Evolutionary conservation across 2,888 invertebrate species (phyloP).

Genomic region (Morpho deidamia): DNA sequence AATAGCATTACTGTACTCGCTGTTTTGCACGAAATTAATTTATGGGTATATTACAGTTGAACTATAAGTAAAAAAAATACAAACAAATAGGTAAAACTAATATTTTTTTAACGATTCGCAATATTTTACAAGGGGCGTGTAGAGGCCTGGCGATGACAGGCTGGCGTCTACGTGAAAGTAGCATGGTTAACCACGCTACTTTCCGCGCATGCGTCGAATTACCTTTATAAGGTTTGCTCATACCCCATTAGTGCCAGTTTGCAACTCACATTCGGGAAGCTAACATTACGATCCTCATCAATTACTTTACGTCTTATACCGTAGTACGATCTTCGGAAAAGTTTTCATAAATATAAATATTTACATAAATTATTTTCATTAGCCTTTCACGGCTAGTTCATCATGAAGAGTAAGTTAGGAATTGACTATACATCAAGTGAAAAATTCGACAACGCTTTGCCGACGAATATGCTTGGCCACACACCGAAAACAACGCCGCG

Average conservation of each 20-base stretch:
- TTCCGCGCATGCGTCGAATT: slow-evolving; percentile 52
- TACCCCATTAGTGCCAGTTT: slow-evolving; percentile 46
- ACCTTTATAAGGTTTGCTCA: slow-evolving; percentile 44
- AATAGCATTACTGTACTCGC: no score
- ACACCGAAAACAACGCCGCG: slow-evolving; percentile 41
- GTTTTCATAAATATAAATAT: slow-evolving; percentile 43
- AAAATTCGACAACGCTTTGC: slow-evolving; percentile 50
- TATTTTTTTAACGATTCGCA: no score
- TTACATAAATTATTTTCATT: slow-evolving; percentile 17
- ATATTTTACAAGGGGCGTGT: slow-evolving; percentile 6
- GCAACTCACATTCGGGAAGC: slow-evolving; percentile 42
- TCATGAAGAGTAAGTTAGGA: slow-evolving; percentile 63
- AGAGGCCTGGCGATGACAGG: slow-evolving; percentile 26
- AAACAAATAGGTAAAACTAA: no score
- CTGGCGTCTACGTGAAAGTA: slow-evolving; percentile 40
- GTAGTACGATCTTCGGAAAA: slow-evolving; percentile 46
- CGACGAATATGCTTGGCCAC: slow-evolving; percentile 44
- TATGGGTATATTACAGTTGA: no score
- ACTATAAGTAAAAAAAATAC: no score
- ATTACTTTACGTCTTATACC: slow-evolving; percentile 21
- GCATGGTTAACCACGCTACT: slow-evolving; percentile 32
- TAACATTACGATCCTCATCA: slow-evolving; percentile 31
- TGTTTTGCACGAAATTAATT: no score
- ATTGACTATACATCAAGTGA: slow-evolving; percentile 52
- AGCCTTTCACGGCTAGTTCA: slow-evolving; percentile 27